Evolutionary conservation across 2,113 vertebrate genomes (phyloP).

Genomic region (Buteo buteo): DNA sequence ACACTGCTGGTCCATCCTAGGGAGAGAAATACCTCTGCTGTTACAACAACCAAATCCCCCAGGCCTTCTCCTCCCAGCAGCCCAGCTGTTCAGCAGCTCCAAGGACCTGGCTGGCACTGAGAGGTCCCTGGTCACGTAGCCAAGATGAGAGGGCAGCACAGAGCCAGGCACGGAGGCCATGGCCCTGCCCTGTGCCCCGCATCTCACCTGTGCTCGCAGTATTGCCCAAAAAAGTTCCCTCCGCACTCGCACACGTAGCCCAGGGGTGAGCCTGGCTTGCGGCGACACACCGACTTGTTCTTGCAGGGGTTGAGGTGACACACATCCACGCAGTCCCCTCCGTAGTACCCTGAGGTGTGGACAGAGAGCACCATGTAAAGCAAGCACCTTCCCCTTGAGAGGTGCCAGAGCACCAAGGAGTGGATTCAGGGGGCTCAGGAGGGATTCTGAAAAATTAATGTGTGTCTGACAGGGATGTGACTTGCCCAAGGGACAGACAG

Average conservation of each 20-base stretch:
- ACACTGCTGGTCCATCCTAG: constrained; percentile 94
- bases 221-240: constrained; percentile 90
- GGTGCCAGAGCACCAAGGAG: neutral
- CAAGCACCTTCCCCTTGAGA: neutral
- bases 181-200: neutral
- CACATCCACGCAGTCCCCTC: constrained; percentile 85
- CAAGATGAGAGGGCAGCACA: neutral
- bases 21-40: neutral
- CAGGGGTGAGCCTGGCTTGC: constrained; percentile 80
- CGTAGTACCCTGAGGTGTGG: constrained; percentile 84
- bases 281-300: constrained; percentile 90
- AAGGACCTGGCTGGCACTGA: neutral
- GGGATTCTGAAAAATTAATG: neutral
- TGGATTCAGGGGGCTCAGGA: neutral
- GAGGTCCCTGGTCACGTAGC: neutral
- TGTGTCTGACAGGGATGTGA: neutral
- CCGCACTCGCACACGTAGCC: constrained; percentile 92
- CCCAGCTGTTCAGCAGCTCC: neutral
- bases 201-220: constrained; percentile 94
- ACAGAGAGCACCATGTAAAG: neutral
- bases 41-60: neutral
- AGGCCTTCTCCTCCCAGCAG: neutral
- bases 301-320: constrained; percentile 96
- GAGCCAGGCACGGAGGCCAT: neutral
- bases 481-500: neutral